Conservation (phyloP, 2,888 invertebrate species). For the Syrista parreyssii region DNA sequence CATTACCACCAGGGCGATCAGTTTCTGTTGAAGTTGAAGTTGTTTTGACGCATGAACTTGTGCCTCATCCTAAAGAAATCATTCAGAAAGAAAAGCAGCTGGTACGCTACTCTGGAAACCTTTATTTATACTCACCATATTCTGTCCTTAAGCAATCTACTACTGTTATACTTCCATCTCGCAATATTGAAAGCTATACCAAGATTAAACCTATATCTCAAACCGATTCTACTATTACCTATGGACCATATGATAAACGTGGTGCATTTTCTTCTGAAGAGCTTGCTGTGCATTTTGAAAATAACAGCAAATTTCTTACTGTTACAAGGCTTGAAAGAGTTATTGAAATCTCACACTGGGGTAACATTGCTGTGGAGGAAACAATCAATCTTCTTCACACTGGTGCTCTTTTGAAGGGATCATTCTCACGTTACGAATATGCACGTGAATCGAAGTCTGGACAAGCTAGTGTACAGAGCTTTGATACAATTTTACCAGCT, state of each 20-base stretch:
- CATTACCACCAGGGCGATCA: constrained; percentile 71
- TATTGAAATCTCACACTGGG: constrained; percentile 99
- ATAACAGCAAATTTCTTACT: constrained; percentile 96
- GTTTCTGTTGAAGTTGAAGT: constrained; percentile 76
- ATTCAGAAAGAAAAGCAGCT: constrained; percentile 94
- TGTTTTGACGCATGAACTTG: constrained; percentile 80
- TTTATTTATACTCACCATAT: constrained; percentile 89
- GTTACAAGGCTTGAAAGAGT: constrained; percentile 86
- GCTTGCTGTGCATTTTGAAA: constrained; percentile 91
- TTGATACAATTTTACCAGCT: constrained; percentile 87
- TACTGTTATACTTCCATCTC: constrained; percentile 79
- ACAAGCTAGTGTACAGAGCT: constrained; percentile 90
- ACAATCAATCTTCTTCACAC: constrained; percentile 91
- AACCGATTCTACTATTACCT: constrained; percentile 83
- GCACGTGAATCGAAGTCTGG: constrained; percentile 92
- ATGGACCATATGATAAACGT: constrained; percentile 89
- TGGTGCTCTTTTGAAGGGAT: constrained; percentile 87
- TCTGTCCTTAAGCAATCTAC: constrained; percentile 84
- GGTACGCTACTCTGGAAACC: constrained; percentile 86
- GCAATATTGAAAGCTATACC: constrained; percentile 84
- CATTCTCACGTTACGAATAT: constrained; percentile 97
- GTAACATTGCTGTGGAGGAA: constrained; percentile 97
- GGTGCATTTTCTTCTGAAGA: constrained; percentile 73
- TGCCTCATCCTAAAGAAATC: constrained; percentile 89
- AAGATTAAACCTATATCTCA: constrained; percentile 84